Conservation (phyloP, 2,888 invertebrate genomes). For the Drosophila gaucha region DNA sequence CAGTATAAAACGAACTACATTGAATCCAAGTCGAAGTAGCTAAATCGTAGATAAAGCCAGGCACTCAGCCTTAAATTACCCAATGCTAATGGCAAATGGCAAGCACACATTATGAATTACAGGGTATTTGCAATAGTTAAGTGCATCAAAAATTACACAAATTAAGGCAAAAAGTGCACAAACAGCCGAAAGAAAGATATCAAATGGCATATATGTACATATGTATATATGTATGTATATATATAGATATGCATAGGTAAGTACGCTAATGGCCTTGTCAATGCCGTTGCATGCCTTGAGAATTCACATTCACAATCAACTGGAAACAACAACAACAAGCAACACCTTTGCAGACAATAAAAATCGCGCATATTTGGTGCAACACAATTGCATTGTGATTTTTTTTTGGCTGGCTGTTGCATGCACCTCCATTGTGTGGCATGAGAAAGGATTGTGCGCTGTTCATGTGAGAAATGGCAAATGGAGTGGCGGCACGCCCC, state of each 20-base stretch:
- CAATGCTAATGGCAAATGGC: slow-evolving; percentile 29
- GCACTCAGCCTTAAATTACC: too few relatives aligned
- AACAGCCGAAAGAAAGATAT: slow-evolving; percentile 45
- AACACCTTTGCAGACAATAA: slow-evolving; percentile 47
- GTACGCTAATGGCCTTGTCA: slow-evolving; percentile 65
- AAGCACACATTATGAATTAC: slow-evolving; percentile 37
- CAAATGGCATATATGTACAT: slow-evolving; percentile 25
- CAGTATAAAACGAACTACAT: too few relatives aligned
- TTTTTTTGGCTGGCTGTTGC: slow-evolving; percentile 32
- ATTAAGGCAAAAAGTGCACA: slow-evolving; percentile 32
- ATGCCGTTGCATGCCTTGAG: slow-evolving; percentile 65
- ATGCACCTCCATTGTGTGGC: slow-evolving; percentile 56
- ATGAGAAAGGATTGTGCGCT: slow-evolving; percentile 39
- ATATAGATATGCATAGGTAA: slow-evolving; percentile 1
- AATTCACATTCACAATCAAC: slow-evolving; percentile 51
- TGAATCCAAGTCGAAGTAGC: too few relatives aligned
- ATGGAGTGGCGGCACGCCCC: slow-evolving; percentile 6
- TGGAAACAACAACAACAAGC: slow-evolving; percentile 2
- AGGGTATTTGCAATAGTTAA: slow-evolving; percentile 41
- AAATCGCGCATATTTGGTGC: slow-evolving; percentile 68
- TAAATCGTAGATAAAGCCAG: too few relatives aligned
- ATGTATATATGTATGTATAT: neutral
- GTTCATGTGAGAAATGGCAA: slow-evolving; percentile 46
- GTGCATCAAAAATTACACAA: slow-evolving; percentile 48
- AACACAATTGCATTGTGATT: slow-evolving; percentile 67